Base-by-base conservation (phyloP, 2,113 vertebrate genomes). In the Trachemys scripta region DNA sequence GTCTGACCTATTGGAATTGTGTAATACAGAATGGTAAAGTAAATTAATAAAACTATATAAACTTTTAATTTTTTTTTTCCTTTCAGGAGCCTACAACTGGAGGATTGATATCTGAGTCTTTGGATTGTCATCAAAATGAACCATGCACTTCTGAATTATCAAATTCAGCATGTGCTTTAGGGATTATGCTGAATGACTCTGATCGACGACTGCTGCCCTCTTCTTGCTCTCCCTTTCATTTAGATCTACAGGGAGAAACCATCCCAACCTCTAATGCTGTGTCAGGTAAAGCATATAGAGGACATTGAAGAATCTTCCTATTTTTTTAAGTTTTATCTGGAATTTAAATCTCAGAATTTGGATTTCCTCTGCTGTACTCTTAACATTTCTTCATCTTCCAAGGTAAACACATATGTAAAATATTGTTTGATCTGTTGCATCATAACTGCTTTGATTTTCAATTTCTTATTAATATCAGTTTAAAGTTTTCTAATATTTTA, bases 241-340 rank as follows among this genome's bases (percentile, higher is more conserved):
- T 95, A 87, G 82, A 83, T 82, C 94, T 95, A 56, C 83, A 19
- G 10, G 90, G 79, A 94, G 92, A 95, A 90, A 59, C 75, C 59
- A 5, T 91, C 93, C 45, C 3, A 84, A n/a, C 85, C 51, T 95
- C 94, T 95, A 53, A 91, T 94, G 90, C 89, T 92, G 76, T 89
- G 82, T 76, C 94, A 98, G 98, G 98, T 99, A 98, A 98, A 90
- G 51, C 75, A n/a, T 65, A 49, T 20, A 94, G 86, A 92, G 79
- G 84, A 76, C 47, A 2, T 16, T 50, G 93, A 42, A 90, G 81
- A 88, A 2, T 19, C 25, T 59, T 85, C 84, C 82, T 90, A 49
- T 6, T 94, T 93, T n/a, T 76, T 95, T 78, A 8, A 2, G 0
- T 86, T 89, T 80, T 87, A 56, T 29, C 45, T 92, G 86, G 78